Base-by-base conservation (phyloP, 1,140 invertebrate species). In the Micrasema longulum region DNA sequence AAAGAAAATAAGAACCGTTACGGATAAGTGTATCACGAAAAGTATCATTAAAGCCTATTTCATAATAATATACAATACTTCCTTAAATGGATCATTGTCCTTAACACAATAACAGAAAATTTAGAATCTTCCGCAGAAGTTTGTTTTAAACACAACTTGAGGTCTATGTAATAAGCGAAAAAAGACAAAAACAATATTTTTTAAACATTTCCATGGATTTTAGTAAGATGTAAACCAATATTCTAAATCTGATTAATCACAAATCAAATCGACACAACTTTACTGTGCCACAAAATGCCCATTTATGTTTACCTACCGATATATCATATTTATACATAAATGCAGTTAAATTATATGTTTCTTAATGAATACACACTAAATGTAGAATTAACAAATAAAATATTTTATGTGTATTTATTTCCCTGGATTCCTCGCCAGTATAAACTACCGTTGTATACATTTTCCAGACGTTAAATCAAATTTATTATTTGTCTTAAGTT, bases 251-350 rank as follows among this genome's bases (percentile, higher is more conserved):
- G 31, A 66, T 52, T 67, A 23, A 67, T 67, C 65, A 67, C 65
- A 67, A 67, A 66, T 50, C 41, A 50, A 35, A 48, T 67, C 35
- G 47, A 67, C 47, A 67, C 50, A 48, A 20, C 52, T 45, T 48
- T 62, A 69, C 35, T 50, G 57, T 70, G 16, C 35, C 45, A 50
- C 62, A 26, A 71, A 75, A 75, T 75, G 73, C 73, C 73, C 73
- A 72, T 69, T 69, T 66, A 63, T 65, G 68, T 71, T 69, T 72
- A 75, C 60, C 71, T 69, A 75, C 47, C 69, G 64, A 75, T 64
- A 75, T 75, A 68, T 60, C 26, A 31, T 31, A 31, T 31, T 65
- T 69, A 75, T 69, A 62, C 48, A 75, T 26, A 75, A 72, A 48
- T 72, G 70, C 68, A 70, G 67, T 71, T 63, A 63, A 74, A 69